Percentiles rank a stretch among this genome's conserved stretches.
phyloP scores from a whole-genome alignment of 2,113 vertebrate genomes.

The Baryphthengus martii region DNA sequence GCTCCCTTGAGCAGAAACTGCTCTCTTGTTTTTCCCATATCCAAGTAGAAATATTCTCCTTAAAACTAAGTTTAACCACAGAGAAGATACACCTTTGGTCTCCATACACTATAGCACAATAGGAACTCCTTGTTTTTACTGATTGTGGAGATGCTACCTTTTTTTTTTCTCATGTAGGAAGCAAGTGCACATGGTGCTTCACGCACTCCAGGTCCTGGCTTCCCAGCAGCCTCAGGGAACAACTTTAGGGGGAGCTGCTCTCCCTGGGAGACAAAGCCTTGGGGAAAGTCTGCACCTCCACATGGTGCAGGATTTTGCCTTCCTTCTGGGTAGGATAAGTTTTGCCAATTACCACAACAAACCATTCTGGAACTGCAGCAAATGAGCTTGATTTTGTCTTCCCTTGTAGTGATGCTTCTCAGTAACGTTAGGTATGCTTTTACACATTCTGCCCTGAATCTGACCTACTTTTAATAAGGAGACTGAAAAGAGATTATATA shows the following conservation, averaged over 20 bases:
- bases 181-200: no score
- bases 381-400: not conserved
- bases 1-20: not conserved
- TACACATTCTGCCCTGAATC: not conserved
- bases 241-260: not conserved
- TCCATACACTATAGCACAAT: rapidly evolving
- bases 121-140: not conserved
- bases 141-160: not conserved
- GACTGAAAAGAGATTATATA: not conserved
- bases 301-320: not conserved
- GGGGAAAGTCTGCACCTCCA: not conserved
- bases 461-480: not conserved
- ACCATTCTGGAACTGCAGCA: not conserved
- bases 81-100: not conserved
- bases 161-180: not conserved
- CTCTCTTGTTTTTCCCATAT: not conserved
- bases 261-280: not conserved
- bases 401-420: not conserved
- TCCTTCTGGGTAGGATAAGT: no score
- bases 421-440: not conserved
- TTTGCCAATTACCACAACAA: not conserved
- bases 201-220: not conserved
- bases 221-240: no score
- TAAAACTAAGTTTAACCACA: not conserved
- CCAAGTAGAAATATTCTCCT: not conserved